Base-by-base conservation (phyloP, 2,113 vertebrate species). In the Phaethornis superciliosus region DNA sequence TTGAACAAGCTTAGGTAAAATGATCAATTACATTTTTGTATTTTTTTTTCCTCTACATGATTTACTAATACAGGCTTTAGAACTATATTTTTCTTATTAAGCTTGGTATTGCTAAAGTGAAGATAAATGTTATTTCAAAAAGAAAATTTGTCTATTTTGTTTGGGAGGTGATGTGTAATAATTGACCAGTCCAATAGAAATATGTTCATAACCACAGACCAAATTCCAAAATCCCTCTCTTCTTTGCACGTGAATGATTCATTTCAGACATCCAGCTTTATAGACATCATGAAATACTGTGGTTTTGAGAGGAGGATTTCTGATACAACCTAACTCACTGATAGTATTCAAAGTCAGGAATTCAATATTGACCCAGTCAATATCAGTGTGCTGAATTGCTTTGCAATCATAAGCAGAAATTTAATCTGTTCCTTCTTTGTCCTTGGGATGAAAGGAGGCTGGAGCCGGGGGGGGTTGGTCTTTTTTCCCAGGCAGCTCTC, bases 361-460 rank as follows among this genome's bases (percentile, higher is more conserved):
- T 85, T 95, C 89, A 74, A 2, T 91, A 83, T 88, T 91, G 51
- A 90, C 28, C 33, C 24, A 37, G 42, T 52, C n/a, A 55, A 52
- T 72, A 81, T 6, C 12, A 82, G 30, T 47, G 26, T 68, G 19
- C 3, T 82, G 70, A 83, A 90, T 18, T 82, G 33, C 52, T 88
- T 93, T 90, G 82, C 59, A 83, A 9, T 77, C 37, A 30, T 6
- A 20, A 85, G 37, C 28, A 93, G 62, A 75, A 91, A 77, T 84
- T 78, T 62, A 24, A 68, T 86, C 58, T 89, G 62, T 60, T 85
- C 58, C 21, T 85, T 13, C 74, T 82, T 75, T 94, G 46, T 79
- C n/a, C 22, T n/a, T 85, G 33, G n/a, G 87, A 74, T n/a, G n/a
- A n/a, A n/a, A n/a, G n/a, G n/a, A n/a, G n/a, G n/a, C n/a, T n/a